Evolutionary conservation across 2,797 vertebrate genomes (phyloP), one percentile per base, ranked within the genome.

Genomic region (Graptemys geographica): DNA sequence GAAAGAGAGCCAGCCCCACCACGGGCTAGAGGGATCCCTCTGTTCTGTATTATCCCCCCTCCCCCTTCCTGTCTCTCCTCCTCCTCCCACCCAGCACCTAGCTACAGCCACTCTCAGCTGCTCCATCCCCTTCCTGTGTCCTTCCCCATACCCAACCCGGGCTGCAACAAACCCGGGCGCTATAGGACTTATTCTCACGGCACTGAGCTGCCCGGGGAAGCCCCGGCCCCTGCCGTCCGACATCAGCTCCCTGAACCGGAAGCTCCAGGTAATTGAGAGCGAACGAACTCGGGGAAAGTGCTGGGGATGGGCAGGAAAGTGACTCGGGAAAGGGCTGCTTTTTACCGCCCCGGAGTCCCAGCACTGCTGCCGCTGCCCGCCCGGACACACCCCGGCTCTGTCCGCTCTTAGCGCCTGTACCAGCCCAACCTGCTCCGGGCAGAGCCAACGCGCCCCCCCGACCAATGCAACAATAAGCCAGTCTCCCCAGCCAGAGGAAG

Each of bases 81-180:
- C 62, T 49, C 91, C 82, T 47, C 83, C 83, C 49, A 49, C 69
- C 83, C 81, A 80, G 53, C 87, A 57, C 90, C 83, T 25, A 55
- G 55, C 23, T 55, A 25, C 86, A 69, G 53, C 44, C 86, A 51
- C 47, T 41, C 37, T 41, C 47, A 8, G 65, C 51, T 86, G 44
- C 87, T 90, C 92, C 92, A 59, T 72, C 92, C 92, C 92, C 92
- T 93, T 93, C 92, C 92, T 93, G 92, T 93, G 92, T 84, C 84
- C 84, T 28, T 72, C 44, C 59, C 44, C 52, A 74, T 90, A 80
- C 57, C 33, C 74, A 51, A 81, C 9, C 88, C 92, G 92, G 88
- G 79, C 84, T 79, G 88, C 88, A 93, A 93, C 92, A 82, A 37
- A n/a, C 62, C 33, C 62, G 62, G 62, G 62, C 62, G 33, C 62